Evolutionary conservation across 2,888 invertebrate species (phyloP).

Genomic region (Punctoribates punctum): DNA sequence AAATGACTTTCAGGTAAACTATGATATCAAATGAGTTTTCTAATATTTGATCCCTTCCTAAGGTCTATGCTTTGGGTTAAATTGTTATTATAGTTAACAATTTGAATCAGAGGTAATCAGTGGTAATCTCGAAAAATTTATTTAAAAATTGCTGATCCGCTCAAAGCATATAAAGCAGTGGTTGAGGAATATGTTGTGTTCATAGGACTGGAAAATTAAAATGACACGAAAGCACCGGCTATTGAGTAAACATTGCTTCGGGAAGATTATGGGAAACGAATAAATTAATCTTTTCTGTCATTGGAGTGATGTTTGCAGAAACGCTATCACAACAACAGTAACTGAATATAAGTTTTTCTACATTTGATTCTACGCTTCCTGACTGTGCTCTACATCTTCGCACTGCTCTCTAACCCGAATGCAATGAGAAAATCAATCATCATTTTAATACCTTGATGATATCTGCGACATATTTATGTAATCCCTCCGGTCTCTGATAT

Average conservation of each 20-base stretch:
- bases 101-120: background rate
- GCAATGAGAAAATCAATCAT: background rate
- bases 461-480: background rate
- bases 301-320: constrained; percentile 7
- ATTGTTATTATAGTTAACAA: too few relatives aligned
- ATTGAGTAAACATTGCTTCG: constrained; percentile 15
- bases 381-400: too few relatives aligned
- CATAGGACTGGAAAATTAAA: constrained; percentile 10
- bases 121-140: background rate
- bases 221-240: constrained; percentile 1
- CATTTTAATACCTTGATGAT: background rate
- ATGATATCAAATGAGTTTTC: background rate
- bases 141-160: background rate
- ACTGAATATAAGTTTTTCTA: background rate
- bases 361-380: background rate
- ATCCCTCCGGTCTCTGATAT: background rate
- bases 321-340: background rate
- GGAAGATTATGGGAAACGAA: constrained; percentile 10
- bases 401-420: background rate
- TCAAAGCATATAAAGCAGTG: background rate
- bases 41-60: background rate
- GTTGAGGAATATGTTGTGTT: background rate
- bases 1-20: too few relatives aligned
- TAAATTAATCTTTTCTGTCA: constrained; percentile 29
- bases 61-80: background rate